Percentiles rank a stretch among this genome's conserved stretches.
Evolutionary conservation across 2,888 invertebrate genomes (phyloP).

Genomic region (Charanyca ferruginea): DNA sequence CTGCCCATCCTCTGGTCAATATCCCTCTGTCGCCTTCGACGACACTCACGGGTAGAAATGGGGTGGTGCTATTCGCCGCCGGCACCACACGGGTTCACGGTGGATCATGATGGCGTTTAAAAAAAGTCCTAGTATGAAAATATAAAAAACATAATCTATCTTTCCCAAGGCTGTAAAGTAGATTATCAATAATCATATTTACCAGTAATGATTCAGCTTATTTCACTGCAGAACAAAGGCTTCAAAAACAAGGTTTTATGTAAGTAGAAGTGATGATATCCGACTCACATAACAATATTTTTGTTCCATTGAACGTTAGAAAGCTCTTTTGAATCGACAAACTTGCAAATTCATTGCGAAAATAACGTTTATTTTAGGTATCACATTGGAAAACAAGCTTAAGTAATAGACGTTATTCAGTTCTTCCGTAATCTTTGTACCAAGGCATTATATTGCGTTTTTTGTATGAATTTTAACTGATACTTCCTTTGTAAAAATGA

Average conservation of each 20-base stretch:
- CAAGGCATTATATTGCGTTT: background rate
- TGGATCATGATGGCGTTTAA: too few species aligned
- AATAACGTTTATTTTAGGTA: slow-evolving; percentile 40
- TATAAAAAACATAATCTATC: background rate
- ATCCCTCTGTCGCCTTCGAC: too few species aligned
- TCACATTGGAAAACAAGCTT: slow-evolving; percentile 24
- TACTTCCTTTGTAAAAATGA: too few species aligned
- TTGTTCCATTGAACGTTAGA: slow-evolving; percentile 20
- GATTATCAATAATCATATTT: background rate
- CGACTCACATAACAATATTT: slow-evolving; percentile 31
- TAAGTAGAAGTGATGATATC: slow-evolving; percentile 5
- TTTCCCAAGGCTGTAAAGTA: background rate
- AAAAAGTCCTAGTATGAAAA: background rate
- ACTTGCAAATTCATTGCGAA: slow-evolving; percentile 45
- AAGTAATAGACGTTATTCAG: slow-evolving; percentile 14
- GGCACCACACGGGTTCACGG: too few species aligned
- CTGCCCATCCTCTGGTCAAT: too few species aligned
- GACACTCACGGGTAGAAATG: too few species aligned
- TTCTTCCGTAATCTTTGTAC: slow-evolving; percentile 5
- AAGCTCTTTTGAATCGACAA: slow-evolving; percentile 29
- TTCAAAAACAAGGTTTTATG: slow-evolving; percentile 6
- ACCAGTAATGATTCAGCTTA: slow-evolving; percentile 3
- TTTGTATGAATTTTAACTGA: background rate
- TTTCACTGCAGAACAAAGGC: slow-evolving; percentile 10
- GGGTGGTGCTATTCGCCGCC: too few species aligned